A percentile compares a stretch with the other conserved stretches of the same genome.
phyloP scores from a whole-genome alignment of 2,113 vertebrate species.

The Vombatus ursinus region DNA sequence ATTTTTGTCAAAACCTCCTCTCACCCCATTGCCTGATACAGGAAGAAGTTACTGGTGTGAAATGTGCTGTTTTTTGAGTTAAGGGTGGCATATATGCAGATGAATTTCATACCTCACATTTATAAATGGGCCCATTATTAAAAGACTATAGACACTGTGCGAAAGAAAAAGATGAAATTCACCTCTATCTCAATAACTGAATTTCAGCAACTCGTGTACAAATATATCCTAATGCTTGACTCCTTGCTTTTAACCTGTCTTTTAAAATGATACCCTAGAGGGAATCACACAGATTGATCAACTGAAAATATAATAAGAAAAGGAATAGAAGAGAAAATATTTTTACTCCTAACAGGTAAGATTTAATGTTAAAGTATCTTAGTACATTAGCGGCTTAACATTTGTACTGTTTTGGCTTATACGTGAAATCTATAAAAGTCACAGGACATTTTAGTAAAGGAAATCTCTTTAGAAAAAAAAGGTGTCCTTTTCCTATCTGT shows the following conservation, averaged over 20 bases:
- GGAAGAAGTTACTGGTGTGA: constrained; percentile 78
- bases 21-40: constrained; percentile 77
- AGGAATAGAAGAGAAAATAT: constrained; percentile 40
- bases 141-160: constrained; percentile 53
- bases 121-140: constrained; percentile 64
- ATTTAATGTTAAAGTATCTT: constrained; percentile 58
- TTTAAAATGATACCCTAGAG: constrained; percentile 62
- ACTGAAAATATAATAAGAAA: constrained; percentile 55
- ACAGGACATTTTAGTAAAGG: constrained; percentile 44
- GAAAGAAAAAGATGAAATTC: constrained; percentile 68
- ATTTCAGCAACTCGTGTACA: neutral
- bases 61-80: constrained; percentile 71
- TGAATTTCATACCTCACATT: constrained; percentile 73
- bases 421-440: constrained; percentile 56
- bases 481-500: neutral
- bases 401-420: constrained; percentile 61
- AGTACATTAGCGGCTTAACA: constrained; percentile 54
- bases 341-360: constrained; percentile 43
- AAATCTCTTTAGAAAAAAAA: constrained; percentile 53
- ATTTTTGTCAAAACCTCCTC: constrained; percentile 77
- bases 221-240: constrained; percentile 41
- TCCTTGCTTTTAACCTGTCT: constrained; percentile 41
- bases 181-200: constrained; percentile 40
- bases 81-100: constrained; percentile 74
- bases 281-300: constrained; percentile 42